These are phyloP conservation scores for Heliconius cydno DNA, from an alignment of 2,888 invertebrate genomes.

Conservation along the genomic window DNA sequence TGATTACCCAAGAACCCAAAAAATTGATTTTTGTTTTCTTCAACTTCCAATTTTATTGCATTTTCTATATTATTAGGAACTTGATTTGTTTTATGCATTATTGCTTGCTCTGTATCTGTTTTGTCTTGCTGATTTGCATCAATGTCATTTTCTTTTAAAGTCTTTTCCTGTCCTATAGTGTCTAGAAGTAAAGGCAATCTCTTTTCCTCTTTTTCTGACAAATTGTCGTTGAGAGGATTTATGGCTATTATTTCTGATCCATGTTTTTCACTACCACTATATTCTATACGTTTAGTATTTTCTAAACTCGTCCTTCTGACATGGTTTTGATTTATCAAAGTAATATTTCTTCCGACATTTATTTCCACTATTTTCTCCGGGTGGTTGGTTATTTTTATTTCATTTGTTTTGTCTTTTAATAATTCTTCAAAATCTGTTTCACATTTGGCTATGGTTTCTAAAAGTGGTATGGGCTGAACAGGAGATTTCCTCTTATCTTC, in stretches of 20 bases:
- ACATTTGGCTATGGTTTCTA: constrained; percentile 64
- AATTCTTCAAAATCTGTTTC: constrained; percentile 81
- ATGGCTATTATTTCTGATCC: constrained; percentile 30
- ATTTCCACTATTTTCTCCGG: constrained; percentile 74
- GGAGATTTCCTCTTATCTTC: constrained; percentile 34
- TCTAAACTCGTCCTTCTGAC: constrained; percentile 47
- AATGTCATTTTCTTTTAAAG: constrained; percentile 16
- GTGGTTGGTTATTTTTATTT: constrained; percentile 75
- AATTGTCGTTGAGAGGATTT: constrained; percentile 26
- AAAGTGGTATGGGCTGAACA: constrained; percentile 24
- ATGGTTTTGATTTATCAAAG: constrained; percentile 57
- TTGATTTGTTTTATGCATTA: constrained; percentile 20
- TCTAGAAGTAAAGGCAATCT: constrained; percentile 16
- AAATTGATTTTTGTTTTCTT: constrained; percentile 53
- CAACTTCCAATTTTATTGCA: constrained; percentile 31
- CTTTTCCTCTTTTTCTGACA: constrained; percentile 28
- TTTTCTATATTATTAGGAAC: constrained; percentile 27
- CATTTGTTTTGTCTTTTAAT: constrained; percentile 78
- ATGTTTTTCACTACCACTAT: constrained; percentile 40
- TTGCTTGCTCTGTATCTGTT: constrained; percentile 3
- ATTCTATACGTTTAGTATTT: constrained; percentile 16
- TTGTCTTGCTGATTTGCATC: constrained; percentile 19
- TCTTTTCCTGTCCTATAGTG: constrained; percentile 27
- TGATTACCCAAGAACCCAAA: constrained; percentile 43
- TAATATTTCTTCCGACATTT: constrained; percentile 70